Evolutionary conservation across 2,113 vertebrate species (phyloP), one percentile per base, ranked within the genome.

Genomic region (Pedionomus torquatus): DNA sequence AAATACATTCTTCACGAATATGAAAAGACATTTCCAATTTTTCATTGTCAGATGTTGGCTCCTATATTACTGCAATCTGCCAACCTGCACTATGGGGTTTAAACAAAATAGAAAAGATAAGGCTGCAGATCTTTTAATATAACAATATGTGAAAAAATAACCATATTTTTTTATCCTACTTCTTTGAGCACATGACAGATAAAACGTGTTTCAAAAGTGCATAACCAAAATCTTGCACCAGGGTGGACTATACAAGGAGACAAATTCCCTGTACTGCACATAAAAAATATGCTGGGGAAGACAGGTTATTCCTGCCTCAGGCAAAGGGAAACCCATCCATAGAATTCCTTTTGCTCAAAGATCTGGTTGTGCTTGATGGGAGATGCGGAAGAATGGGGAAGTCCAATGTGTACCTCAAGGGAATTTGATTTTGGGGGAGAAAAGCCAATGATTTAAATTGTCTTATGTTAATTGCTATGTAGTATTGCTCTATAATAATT

Each of bases 51-150:
- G 17, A 57, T 37, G 55, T 21, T 86, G 83, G 79, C 68, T 96
- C 43, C 79, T 66, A 35, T 85, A 96, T 95, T 97, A 92, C 49
- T 76, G 65, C 66, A 95, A 91, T 92, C 80, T 95, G 77, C 91
- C 92, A 87, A 69, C 83, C 83, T 91, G 65, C n/a, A 33, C 65
- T 46, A 76, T 15, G 28, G 83, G 61, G 25, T 83, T 96, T 94
- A 90, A 95, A 83, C 31, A 66, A 92, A 96, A 74, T 65, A 77
- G 63, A 76, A 74, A 48, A 96, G 82, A 51, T 80, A 95, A 90
- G 85, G 87, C 48, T 74, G 31, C 20, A 69, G 52, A 92, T 87
- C 91, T 87, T 96, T 76, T 89, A 95, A 90, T 96, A 75, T 55
- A 92, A 74, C 18, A 30, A 25, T 81, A 78, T 66, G 64, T 57